These are phyloP conservation scores for Ctenoplectra terminalis DNA, from an alignment of 1,140 invertebrate genomes.

Conservation along the genomic window DNA sequence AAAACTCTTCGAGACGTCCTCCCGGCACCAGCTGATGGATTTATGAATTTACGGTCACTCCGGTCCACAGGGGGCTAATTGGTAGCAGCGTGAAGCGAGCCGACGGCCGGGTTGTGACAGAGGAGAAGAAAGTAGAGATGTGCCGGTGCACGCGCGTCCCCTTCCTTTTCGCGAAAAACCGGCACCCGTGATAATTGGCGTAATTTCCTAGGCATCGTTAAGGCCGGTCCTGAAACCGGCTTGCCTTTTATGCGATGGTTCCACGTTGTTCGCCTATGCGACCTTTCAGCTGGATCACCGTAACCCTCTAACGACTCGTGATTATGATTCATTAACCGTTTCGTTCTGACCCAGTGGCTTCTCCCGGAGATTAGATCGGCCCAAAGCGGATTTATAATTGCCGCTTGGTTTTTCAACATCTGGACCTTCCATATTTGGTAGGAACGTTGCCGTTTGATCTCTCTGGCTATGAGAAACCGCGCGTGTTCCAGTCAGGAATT, in stretches of 20 bases:
- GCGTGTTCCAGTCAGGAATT: not conserved
- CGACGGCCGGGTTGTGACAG: not conserved
- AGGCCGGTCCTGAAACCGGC: not conserved
- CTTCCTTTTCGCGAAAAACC: constrained; percentile 20
- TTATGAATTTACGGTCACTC: constrained; percentile 67
- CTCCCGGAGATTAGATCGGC: not conserved
- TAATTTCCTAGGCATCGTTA: constrained; percentile 37
- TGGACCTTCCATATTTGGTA: not conserved
- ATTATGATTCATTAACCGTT: constrained; percentile 30
- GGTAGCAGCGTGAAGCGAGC: constrained; percentile 60
- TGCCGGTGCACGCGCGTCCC: not conserved
- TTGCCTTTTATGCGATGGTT: not conserved
- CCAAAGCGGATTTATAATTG: not conserved
- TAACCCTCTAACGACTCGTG: constrained; percentile 2
- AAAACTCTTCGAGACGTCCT: constrained; percentile 38
- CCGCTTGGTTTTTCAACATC: not conserved
- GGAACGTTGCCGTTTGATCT: not conserved
- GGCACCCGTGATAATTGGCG: constrained; percentile 31
- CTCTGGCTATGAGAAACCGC: not conserved
- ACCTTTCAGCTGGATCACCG: not conserved
- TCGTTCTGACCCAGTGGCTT: not conserved
- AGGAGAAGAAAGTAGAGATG: not conserved
- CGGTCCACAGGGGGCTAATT: constrained; percentile 65
- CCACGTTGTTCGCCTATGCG: not conserved
- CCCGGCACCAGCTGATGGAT: constrained; percentile 54